Percentiles rank a stretch among this genome's conserved stretches.
These are phyloP conservation scores for Spicauda simplicius DNA, from an alignment of 2,888 invertebrate genomes.

Conservation along the genomic window DNA sequence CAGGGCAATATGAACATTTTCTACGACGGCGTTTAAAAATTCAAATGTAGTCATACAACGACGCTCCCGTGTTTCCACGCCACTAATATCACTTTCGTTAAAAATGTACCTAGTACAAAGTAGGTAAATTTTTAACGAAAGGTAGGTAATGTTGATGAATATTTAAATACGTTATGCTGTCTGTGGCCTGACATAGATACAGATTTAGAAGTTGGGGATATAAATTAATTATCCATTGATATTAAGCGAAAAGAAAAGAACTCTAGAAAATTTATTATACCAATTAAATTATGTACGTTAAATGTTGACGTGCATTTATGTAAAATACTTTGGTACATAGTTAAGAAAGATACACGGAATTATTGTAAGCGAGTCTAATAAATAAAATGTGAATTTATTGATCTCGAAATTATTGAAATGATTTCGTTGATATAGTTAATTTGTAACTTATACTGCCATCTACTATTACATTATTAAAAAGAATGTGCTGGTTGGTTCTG, in stretches of 20 bases:
- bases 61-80: background rate
- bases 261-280: no score
- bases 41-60: background rate
- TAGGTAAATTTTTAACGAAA: constrained; percentile 1
- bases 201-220: no score
- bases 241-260: no score
- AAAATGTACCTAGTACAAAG: background rate
- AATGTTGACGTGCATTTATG: no score
- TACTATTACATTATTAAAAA: background rate
- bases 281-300: no score
- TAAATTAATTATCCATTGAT: no score
- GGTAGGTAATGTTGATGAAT: background rate
- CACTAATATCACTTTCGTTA: background rate
- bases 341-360: no score
- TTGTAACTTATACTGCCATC: constrained; percentile 4
- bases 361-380: no score
- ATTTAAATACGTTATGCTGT: background rate
- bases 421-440: background rate
- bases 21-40: background rate
- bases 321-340: no score
- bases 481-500: background rate
- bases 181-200: background rate
- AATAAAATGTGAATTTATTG: no score
- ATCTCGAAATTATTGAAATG: no score
- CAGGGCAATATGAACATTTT: background rate